Conservation (phyloP, 2,797 vertebrate genomes). For the Allobates femoralis region DNA sequence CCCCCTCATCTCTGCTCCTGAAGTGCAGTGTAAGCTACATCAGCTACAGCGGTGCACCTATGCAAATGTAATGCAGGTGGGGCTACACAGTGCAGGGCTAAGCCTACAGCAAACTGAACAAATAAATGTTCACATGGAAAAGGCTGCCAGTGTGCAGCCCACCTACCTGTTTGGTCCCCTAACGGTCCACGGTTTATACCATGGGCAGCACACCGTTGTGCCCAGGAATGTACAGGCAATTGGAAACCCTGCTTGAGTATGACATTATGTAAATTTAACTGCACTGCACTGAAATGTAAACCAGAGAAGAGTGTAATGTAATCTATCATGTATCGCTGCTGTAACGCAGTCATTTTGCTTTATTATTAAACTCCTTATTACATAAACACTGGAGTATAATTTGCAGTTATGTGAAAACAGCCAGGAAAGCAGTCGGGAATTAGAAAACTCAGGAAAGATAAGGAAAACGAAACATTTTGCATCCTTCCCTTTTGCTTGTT, state of each 20-base stretch:
- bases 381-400: constrained; percentile 46
- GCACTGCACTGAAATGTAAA: background rate
- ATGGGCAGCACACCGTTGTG: too few relatives aligned
- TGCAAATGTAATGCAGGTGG: too few relatives aligned
- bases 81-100: too few relatives aligned
- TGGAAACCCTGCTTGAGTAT: background rate
- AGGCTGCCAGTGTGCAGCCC: too few relatives aligned
- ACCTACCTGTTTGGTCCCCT: too few relatives aligned
- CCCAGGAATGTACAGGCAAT: too few relatives aligned
- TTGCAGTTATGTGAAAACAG: constrained; percentile 35
- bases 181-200: too few relatives aligned
- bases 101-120: too few relatives aligned
- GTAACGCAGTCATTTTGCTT: background rate
- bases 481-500: constrained; percentile 39
- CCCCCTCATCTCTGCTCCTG: too few relatives aligned
- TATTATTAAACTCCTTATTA: constrained; percentile 42
- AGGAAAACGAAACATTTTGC: constrained; percentile 30
- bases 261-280: background rate
- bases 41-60: too few relatives aligned
- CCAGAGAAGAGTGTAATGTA: constrained; percentile 9
- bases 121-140: too few relatives aligned
- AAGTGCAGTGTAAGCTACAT: too few relatives aligned
- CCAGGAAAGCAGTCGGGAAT: constrained; percentile 23
- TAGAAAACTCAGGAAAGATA: constrained; percentile 16
- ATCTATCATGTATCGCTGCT: background rate